Evolutionary conservation across 2,113 vertebrate species (phyloP), one percentile per base, ranked within the genome.

Genomic region (Cavia aperea): DNA sequence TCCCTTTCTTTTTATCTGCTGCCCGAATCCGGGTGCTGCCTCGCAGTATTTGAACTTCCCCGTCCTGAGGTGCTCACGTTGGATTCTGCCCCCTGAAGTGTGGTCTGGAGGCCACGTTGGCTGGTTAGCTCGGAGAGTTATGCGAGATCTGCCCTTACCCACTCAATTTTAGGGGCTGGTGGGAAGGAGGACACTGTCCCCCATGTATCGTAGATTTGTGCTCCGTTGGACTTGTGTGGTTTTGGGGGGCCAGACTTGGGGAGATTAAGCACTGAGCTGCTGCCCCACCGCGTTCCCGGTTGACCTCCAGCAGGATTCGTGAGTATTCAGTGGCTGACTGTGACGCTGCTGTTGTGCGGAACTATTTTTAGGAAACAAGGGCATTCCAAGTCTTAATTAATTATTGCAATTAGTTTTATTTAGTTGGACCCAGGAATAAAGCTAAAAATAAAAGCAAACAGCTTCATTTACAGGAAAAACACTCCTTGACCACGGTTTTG

Each of bases 361-460:
- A 51, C 62, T 73, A 51, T 58, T 86, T 90, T 81, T 77, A 72
- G 86, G 91, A 65, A 62, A 63, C 84, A 72, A 75, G 56, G 82
- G 49, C 8, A 56, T 31, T 89, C 68, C 73, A 72, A 88, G 33
- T 75, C 63, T 66, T 89, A 68, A 60, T 89, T 89, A 87, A 78
- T 88, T 39, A 58, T 86, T 82, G 78, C 29, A 82, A 18, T 72
- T 91, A 65, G 72, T 65, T 95, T 85, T 86, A 95, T 54, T 86
- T 75, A 89, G 43, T 83, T 86, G 86, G 46, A 58, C 86, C 15
- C 7, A 85, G 73, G 70, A 83, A 24, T 72, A 90, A 88, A 84
- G 89, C 82, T 62, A 51, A 84, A 79, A 95, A 73, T 82, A 66
- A 90, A 83, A 92, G 56, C 14, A 56, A 88, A 56, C 58, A 66